Evolutionary conservation across 1,140 invertebrate genomes (phyloP).

Genomic region (Metaphire vulgaris): DNA sequence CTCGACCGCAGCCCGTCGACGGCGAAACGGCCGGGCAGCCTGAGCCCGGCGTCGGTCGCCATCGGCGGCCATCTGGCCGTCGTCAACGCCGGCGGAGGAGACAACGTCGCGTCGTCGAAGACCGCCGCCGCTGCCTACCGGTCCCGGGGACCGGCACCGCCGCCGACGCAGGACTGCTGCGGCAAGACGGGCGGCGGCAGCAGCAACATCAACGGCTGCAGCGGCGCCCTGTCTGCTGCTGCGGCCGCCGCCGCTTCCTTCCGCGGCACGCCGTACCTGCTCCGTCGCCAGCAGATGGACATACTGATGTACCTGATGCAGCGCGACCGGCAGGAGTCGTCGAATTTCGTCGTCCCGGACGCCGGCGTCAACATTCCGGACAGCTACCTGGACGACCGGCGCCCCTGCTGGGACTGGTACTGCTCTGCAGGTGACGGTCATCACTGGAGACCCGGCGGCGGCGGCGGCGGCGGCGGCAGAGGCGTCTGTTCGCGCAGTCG

Average conservation of each 20-base stretch:
- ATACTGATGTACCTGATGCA: neutral
- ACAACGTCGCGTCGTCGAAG: neutral
- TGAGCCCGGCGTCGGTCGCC: neutral
- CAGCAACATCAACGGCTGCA: neutral
- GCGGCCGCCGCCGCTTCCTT: too few relatives aligned
- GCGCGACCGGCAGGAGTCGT: neutral
- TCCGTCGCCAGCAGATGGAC: neutral
- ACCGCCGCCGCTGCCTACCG: neutral
- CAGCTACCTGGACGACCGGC: too few relatives aligned
- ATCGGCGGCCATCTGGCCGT: neutral
- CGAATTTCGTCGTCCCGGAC: neutral
- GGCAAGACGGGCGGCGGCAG: too few relatives aligned
- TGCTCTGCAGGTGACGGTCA: neutral
- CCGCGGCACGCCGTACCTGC: neutral
- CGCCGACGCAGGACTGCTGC: too few relatives aligned
- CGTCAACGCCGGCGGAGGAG: too few relatives aligned
- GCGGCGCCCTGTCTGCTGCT: neutral
- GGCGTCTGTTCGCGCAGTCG: neutral
- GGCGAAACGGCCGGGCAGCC: neutral
- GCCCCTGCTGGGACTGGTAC: too few relatives aligned
- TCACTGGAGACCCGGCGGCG: neutral
- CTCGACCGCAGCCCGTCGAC: neutral
- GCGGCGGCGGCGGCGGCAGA: too few relatives aligned
- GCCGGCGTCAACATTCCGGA: neutral
- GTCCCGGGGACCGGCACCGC: too few relatives aligned